These are phyloP conservation scores for Caretta caretta DNA, from an alignment of 2,113 vertebrate species.

Conservation along the genomic window DNA sequence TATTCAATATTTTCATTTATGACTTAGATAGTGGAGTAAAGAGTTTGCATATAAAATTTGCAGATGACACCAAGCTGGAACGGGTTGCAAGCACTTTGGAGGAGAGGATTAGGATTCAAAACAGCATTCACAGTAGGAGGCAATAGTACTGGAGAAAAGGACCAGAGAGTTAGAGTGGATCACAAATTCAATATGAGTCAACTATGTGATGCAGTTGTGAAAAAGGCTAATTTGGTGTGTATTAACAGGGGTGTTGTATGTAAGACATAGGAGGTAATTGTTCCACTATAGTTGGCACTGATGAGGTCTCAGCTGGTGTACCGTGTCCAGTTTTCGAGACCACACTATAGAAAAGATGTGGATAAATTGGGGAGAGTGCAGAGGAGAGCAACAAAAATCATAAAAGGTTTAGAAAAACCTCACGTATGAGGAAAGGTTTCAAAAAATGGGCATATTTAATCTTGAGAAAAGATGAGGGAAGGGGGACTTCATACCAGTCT, in stretches of 20 bases:
- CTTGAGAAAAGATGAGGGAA: background rate
- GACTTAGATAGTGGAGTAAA: too few relatives aligned
- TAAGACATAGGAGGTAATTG: background rate
- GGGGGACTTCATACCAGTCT: background rate
- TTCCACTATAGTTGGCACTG: too few relatives aligned
- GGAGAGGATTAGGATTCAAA: too few relatives aligned
- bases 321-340: background rate
- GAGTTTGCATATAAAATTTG: too few relatives aligned
- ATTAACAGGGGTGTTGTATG: background rate
- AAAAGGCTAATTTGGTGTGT: too few relatives aligned
- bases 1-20: too few relatives aligned
- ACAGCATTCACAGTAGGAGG: background rate
- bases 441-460: background rate
- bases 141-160: background rate
- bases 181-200: background rate
- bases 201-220: background rate
- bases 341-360: background rate
- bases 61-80: too few relatives aligned
- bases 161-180: background rate
- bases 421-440: background rate
- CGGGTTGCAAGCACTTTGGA: too few relatives aligned
- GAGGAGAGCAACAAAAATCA: background rate
- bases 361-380: background rate
- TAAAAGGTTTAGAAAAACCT: background rate
- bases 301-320: background rate